Base-by-base conservation (phyloP, 2,113 vertebrate species). In the Marmota monax region DNA sequence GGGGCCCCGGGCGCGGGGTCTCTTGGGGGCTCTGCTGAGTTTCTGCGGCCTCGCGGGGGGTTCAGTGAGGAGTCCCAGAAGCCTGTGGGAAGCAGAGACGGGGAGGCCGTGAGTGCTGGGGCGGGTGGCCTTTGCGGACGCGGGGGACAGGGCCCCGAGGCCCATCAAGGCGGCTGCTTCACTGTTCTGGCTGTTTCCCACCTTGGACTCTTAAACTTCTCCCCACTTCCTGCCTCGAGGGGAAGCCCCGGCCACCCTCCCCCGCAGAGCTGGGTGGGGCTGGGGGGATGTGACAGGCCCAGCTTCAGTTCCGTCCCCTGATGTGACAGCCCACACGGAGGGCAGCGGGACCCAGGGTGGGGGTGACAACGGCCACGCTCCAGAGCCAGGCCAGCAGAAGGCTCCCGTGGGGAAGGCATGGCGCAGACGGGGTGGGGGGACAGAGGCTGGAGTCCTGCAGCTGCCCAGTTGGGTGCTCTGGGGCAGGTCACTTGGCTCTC, bases 41-140 rank as follows among this genome's bases (percentile, higher is more conserved):
- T 93, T 17, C 86, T 83, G 39, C 53, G 53, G 51, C 58, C 86
- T 94, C 34, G 83, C 61, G 69, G 98, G 77, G 96, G 98, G 96
- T 99, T 99, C 97, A 99, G 97, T 1, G 98, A 98, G 6, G 99
- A 99, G 53, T 98, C 98, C 99, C 99, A 99, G 98, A 99, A 99
- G 98, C 99, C 99, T 99, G 98, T 61, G n/a, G 39, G 18, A 3
- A 51, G 87, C 72, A 84, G 65, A 88, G 51, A 51, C 34, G 56
- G 14, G 82, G 90, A 88, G 37, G 83, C 2, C 2, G 32, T 95
- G 14, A 72, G 96, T 42, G 3, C 37, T 0, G 0, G 67, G 9
- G 25, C 1, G 20, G 78, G 56, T 6, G 10, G 80, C 1, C 2
- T 18, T 9, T 4, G 42, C 1, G 23, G 90, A 56, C 0, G 2